A percentile compares a stretch with the other conserved stretches of the same genome.
Conservation (phyloP, 37 sponge, comb jelly and placozoan species). For the Chondrosia reniformis region DNA sequence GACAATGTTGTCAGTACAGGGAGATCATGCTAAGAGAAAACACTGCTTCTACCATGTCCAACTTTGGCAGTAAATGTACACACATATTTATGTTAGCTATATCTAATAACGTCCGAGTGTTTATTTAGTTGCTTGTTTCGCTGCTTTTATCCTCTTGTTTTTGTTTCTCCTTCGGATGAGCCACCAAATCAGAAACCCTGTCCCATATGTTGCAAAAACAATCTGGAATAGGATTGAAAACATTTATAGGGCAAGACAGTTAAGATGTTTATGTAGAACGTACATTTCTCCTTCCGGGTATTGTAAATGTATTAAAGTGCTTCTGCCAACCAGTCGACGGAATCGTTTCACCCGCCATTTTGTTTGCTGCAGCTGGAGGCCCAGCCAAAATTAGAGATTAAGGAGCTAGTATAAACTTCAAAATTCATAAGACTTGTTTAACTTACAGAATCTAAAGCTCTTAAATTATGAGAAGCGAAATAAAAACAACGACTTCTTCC, state of each 20-base stretch:
- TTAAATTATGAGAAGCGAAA: too few species aligned
- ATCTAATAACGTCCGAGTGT: too few species aligned
- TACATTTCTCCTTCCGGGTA: constrained; percentile 84
- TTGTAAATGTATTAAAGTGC: constrained; percentile 73
- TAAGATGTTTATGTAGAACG: not conserved
- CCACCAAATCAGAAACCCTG: constrained; percentile 27
- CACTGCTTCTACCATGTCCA: not conserved
- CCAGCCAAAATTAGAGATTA: too few species aligned
- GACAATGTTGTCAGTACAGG: not conserved
- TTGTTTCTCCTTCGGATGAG: constrained; percentile 6
- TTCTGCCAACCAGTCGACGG: constrained; percentile 64
- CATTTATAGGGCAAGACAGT: too few species aligned
- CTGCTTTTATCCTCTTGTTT: not conserved
- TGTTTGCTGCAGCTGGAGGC: too few species aligned
- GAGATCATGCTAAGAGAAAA: not conserved
- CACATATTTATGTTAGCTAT: not conserved
- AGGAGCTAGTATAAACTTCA: too few species aligned
- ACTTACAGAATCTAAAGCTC: too few species aligned
- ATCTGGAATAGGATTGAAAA: constrained; percentile 27
- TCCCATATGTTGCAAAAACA: constrained; percentile 44
- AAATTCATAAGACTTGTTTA: too few species aligned
- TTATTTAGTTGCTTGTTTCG: not conserved
- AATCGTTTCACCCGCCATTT: constrained; percentile 21
- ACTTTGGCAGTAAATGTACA: not conserved
- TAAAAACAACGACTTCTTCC: not conserved